These are phyloP conservation scores for Stenoptilia bipunctidactyla DNA, from an alignment of 2,888 invertebrate genomes.

Conservation along the genomic window DNA sequence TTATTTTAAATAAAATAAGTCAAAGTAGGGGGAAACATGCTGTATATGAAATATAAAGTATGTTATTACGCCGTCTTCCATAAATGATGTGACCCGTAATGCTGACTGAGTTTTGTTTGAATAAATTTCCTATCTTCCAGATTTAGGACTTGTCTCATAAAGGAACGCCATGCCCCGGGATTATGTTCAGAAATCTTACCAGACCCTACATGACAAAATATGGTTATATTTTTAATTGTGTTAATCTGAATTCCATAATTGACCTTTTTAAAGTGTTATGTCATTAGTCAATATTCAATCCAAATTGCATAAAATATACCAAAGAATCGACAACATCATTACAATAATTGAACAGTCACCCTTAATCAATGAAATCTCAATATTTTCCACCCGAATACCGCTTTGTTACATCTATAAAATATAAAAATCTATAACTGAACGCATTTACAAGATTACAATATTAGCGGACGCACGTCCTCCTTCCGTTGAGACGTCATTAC, in stretches of 20 bases:
- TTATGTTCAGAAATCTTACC: no score
- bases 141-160: neutral
- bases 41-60: conserved; percentile 22
- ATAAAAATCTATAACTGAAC: conserved; percentile 60
- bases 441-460: conserved; percentile 68
- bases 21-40: conserved; percentile 18
- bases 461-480: conserved; percentile 56
- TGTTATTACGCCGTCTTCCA: conserved; percentile 39
- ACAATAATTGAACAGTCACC: conserved; percentile 31
- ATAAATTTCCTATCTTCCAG: conserved; percentile 22
- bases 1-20: no score
- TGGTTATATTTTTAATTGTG: no score
- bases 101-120: conserved; percentile 41
- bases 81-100: conserved; percentile 50
- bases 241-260: no score
- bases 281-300: no score
- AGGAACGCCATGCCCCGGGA: neutral
- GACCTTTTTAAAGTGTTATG: no score
- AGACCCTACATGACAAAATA: no score
- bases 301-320: no score
- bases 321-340: no score
- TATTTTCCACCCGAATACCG: conserved; percentile 57
- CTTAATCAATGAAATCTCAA: conserved; percentile 51
- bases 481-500: conserved; percentile 56
- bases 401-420: conserved; percentile 34